These are phyloP conservation scores for Armadillidium nasatum DNA, from an alignment of 1,140 invertebrate species.

Conservation along the genomic window DNA sequence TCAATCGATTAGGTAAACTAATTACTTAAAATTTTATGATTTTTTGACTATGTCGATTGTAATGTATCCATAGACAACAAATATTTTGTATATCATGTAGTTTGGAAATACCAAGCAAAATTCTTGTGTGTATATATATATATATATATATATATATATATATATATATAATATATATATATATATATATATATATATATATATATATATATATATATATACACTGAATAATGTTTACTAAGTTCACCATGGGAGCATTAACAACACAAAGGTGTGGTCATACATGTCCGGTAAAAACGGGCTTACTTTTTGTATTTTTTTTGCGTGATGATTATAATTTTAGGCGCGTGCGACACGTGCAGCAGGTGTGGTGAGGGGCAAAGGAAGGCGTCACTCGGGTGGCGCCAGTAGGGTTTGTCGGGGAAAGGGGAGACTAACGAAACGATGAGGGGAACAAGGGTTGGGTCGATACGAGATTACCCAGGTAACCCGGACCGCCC, in stretches of 20 bases:
- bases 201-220: constrained; percentile 14
- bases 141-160: not conserved
- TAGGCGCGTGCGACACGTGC: constrained; percentile 39
- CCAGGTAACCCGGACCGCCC: constrained; percentile 36
- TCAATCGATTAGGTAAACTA: no score
- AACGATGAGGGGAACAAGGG: constrained; percentile 6
- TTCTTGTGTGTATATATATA: no score
- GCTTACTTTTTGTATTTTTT: not conserved
- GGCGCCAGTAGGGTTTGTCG: constrained; percentile 14
- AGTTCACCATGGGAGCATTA: not conserved
- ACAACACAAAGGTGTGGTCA: constrained; percentile 1
- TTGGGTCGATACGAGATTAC: constrained; percentile 31
- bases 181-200: constrained; percentile 14
- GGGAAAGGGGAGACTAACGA: not conserved
- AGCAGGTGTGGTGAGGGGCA: constrained; percentile 24
- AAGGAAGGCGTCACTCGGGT: constrained; percentile 23
- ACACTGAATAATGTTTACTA: not conserved
- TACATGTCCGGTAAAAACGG: not conserved
- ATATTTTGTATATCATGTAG: no score
- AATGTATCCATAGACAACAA: no score
- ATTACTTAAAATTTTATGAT: no score
- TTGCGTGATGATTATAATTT: constrained; percentile 16
- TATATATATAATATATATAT: constrained; percentile 19
- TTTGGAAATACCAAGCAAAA: no score
- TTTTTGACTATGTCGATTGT: no score